phyloP scores from a whole-genome alignment of 2,888 invertebrate genomes.

The Mesopsocus fuscifrons region DNA sequence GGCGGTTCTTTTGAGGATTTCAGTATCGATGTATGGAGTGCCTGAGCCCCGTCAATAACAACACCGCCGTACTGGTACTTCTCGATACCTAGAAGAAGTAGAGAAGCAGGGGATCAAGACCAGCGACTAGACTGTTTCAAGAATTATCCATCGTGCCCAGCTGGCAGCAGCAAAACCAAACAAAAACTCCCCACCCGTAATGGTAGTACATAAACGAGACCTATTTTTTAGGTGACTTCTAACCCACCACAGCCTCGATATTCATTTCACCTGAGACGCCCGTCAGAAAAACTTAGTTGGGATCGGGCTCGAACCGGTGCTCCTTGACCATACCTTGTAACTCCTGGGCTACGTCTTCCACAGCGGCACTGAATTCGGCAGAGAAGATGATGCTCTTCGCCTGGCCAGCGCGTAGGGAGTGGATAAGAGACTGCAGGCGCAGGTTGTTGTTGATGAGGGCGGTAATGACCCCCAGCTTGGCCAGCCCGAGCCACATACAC shows the following conservation, averaged over 20 bases:
- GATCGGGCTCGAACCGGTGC: too few species aligned
- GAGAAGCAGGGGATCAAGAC: too few species aligned
- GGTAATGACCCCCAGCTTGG: conserved; percentile 65
- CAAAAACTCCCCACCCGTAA: too few species aligned
- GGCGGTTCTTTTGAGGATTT: conserved; percentile 22
- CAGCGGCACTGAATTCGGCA: conserved; percentile 27
- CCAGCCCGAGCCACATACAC: conserved; percentile 77
- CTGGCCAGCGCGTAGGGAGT: conserved; percentile 63
- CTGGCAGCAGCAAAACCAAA: too few species aligned
- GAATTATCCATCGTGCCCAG: too few species aligned
- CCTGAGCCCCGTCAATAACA: conserved; percentile 17
- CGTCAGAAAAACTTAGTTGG: too few species aligned
- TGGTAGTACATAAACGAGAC: too few species aligned
- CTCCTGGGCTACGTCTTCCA: conserved; percentile 13
- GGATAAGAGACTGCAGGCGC: conserved; percentile 54
- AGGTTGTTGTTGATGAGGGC: conserved; percentile 87
- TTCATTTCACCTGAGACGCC: too few species aligned
- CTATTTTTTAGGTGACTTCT: too few species aligned
- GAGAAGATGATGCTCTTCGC: conserved; percentile 64
- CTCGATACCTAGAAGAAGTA: too few species aligned
- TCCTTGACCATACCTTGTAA: neutral
- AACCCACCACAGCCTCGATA: too few species aligned
- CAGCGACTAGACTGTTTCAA: too few species aligned
- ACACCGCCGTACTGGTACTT: conserved; percentile 10
- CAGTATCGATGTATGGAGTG: conserved; percentile 21